Evolutionary conservation across 2,113 vertebrate genomes (phyloP).

Genomic region (Stigmatopora nigra): DNA sequence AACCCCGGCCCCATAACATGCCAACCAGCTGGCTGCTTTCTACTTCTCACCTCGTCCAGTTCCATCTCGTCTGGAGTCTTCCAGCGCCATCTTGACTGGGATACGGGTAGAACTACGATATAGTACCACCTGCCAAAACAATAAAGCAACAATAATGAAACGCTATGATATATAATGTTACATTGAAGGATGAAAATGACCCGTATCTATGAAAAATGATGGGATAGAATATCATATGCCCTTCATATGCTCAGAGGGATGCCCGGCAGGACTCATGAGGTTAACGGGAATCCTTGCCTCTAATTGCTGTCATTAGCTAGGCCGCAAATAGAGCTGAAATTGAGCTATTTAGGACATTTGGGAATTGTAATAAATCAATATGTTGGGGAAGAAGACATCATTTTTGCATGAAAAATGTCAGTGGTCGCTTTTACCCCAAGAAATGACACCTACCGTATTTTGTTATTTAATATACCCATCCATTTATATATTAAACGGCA

Average conservation of each 20-base stretch:
- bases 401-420: not conserved
- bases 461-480: too few relatives aligned
- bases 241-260: conserved; percentile 36
- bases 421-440: too few relatives aligned
- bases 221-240: conserved; percentile 41
- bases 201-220: too few relatives aligned
- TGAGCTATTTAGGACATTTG: not conserved
- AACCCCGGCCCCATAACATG: conserved; percentile 35
- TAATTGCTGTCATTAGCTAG: conserved; percentile 17
- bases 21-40: conserved; percentile 41
- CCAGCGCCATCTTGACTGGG: conserved; percentile 68
- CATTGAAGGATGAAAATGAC: conserved; percentile 16
- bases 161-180: not conserved
- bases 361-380: conserved; percentile 1
- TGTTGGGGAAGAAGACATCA: not conserved
- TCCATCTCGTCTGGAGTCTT: conserved; percentile 91
- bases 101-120: conserved; percentile 86
- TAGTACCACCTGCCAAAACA: conserved; percentile 87
- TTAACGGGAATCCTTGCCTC: conserved; percentile 40
- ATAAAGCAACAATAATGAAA: conserved; percentile 23
- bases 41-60: conserved; percentile 81
- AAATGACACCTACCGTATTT: too few relatives aligned
- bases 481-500: too few relatives aligned
- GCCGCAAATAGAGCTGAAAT: not conserved
- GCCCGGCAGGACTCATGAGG: conserved; percentile 47